Base-by-base conservation (phyloP, 1,140 invertebrate species). In the Drosophila ficusphila region DNA sequence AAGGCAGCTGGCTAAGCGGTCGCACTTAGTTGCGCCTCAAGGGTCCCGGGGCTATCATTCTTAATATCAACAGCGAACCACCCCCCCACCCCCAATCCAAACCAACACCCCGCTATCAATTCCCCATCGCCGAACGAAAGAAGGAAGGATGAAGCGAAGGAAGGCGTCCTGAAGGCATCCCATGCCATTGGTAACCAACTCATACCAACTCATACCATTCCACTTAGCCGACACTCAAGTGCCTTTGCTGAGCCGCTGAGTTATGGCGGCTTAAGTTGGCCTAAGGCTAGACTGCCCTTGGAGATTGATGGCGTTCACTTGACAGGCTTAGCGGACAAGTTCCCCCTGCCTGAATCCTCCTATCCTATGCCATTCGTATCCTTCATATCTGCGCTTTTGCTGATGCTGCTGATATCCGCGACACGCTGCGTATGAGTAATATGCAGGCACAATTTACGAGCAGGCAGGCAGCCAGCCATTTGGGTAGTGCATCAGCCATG, bases 231-330 rank as follows among this genome's bases (percentile, higher is more conserved):
- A 19, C 51, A 34, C 25, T 65, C 42, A 41, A 73, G 62, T 56
- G 56, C 67, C 57, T 39, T 48, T 38, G 75, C 69, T 62, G 34
- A 79, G 76, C 51, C 64, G 34, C 46, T 79, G 76, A 83, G 62
- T 82, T 82, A 82, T 82, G 62, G 58, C 62, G 36, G 57, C 75
- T 82, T 52, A 67, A 47, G 68, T 46, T 52, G 36, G 41, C 12
- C 73, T 34, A 39, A 33, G 62, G 19, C 36, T 41, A 27, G 62
- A 23, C 49, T 56, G 51, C 46, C 52, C 48, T 65, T 65, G 23
- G 39, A 83, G 58, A 82, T 82, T 82, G 79, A 82, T 78, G 74
- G 61, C 33, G 69, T 47, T 51, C 67, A 67, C 60, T 65, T 51
- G 61, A 58, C 69, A 69, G 62, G 69, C 79, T 83, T 83, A 82